These are phyloP conservation scores for Archocentrus centrarchus DNA, from an alignment of 2,113 vertebrate species.

Conservation along the genomic window DNA sequence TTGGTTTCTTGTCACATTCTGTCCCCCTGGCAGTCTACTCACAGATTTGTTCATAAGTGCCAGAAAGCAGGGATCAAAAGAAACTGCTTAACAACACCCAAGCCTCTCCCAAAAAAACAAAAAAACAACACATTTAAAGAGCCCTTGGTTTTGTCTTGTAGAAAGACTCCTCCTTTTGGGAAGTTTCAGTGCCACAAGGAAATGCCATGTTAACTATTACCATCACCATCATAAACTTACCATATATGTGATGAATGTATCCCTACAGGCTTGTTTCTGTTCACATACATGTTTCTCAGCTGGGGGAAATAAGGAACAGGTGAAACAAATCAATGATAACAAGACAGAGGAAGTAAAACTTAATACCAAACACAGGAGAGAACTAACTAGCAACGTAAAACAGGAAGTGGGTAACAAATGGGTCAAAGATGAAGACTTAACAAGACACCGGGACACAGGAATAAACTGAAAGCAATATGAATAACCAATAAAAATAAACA, in stretches of 20 bases:
- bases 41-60: constrained; percentile 14
- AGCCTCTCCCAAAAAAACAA: not conserved
- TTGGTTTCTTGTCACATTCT: not conserved
- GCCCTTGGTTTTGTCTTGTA: constrained; percentile 32
- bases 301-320: too few relatives aligned
- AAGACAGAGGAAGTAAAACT: too few relatives aligned
- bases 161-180: constrained; percentile 45
- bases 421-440: too few relatives aligned
- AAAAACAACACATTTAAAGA: constrained; percentile 34
- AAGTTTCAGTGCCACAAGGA: constrained; percentile 56
- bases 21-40: not conserved
- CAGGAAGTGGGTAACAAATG: too few relatives aligned
- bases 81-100: constrained; percentile 18
- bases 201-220: not conserved
- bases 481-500: too few relatives aligned
- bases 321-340: too few relatives aligned
- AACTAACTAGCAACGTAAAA: too few relatives aligned
- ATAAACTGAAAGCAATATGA: too few relatives aligned
- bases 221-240: not conserved
- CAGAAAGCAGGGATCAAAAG: constrained; percentile 11
- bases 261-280: not conserved
- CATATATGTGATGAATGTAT: constrained; percentile 14
- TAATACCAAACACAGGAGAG: too few relatives aligned
- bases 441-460: too few relatives aligned
- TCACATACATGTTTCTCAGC: not conserved